These are phyloP conservation scores for Fragum sueziense DNA, from an alignment of 2,888 invertebrate genomes.

Conservation along the genomic window DNA sequence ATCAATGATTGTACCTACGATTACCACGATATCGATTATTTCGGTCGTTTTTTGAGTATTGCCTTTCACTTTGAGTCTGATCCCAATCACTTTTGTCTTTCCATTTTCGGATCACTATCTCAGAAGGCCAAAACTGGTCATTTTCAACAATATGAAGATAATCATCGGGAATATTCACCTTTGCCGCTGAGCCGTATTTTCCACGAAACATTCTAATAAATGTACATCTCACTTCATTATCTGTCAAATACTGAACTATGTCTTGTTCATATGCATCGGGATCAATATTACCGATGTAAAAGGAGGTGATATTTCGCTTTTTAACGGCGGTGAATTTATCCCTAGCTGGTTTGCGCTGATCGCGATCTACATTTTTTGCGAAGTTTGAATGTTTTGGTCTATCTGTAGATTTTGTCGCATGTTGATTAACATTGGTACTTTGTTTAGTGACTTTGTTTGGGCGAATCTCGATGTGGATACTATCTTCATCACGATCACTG, in stretches of 20 bases:
- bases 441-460: background rate
- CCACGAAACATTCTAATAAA: background rate
- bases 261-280: background rate
- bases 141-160: background rate
- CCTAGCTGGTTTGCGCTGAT: background rate
- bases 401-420: background rate
- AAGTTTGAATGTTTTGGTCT: background rate
- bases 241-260: background rate
- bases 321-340: background rate
- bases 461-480: background rate
- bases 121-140: background rate
- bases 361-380: background rate
- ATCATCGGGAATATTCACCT: background rate
- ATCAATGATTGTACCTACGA: too few species aligned
- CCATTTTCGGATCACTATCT: background rate
- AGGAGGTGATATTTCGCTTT: background rate
- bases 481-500: background rate
- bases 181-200: background rate
- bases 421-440: background rate
- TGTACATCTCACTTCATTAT: background rate
- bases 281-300: conserved; percentile 5
- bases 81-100: too few species aligned
- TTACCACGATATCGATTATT: too few species aligned
- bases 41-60: too few species aligned
- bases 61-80: too few species aligned